phyloP scores from a whole-genome alignment of 1,140 invertebrate species.

The Medauroidea extradentata region DNA sequence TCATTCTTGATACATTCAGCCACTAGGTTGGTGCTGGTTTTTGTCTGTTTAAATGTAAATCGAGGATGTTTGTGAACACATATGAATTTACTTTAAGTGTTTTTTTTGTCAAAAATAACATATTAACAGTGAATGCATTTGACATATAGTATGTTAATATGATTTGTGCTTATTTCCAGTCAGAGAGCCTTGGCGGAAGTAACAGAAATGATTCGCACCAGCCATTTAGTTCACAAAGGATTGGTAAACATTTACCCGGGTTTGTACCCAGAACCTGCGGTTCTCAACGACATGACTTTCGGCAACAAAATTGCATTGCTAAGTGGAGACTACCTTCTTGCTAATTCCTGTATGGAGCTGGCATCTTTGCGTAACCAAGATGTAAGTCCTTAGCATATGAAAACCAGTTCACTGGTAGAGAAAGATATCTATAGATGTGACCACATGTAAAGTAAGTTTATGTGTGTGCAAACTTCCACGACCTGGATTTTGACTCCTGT shows the following conservation, averaged over 20 bases:
- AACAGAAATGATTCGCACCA: slow-evolving; percentile 96
- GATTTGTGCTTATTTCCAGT: no score
- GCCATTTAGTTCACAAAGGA: slow-evolving; percentile 91
- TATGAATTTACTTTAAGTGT: no score
- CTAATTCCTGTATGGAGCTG: slow-evolving; percentile 82
- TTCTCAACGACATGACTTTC: slow-evolving; percentile 78
- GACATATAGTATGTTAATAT: no score
- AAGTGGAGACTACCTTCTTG: slow-evolving; percentile 88
- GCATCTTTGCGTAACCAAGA: slow-evolving; percentile 71
- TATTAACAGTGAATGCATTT: no score
- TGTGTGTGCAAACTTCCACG: no score
- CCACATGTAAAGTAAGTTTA: no score
- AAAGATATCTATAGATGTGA: not conserved
- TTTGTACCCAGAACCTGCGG: slow-evolving; percentile 48
- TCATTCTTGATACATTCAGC: no score
- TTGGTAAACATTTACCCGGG: slow-evolving; percentile 74
- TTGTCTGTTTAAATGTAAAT: no score
- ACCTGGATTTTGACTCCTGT: no score
- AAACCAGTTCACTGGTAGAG: not conserved
- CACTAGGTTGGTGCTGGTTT: no score
- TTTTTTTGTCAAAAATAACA: no score
- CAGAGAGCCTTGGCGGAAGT: slow-evolving; percentile 90
- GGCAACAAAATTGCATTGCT: slow-evolving; percentile 93
- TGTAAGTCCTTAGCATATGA: slow-evolving; percentile 44
- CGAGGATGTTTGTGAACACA: no score